These are phyloP conservation scores for Rhinoptilus africanus DNA, from an alignment of 2,113 vertebrate species.

Conservation along the genomic window DNA sequence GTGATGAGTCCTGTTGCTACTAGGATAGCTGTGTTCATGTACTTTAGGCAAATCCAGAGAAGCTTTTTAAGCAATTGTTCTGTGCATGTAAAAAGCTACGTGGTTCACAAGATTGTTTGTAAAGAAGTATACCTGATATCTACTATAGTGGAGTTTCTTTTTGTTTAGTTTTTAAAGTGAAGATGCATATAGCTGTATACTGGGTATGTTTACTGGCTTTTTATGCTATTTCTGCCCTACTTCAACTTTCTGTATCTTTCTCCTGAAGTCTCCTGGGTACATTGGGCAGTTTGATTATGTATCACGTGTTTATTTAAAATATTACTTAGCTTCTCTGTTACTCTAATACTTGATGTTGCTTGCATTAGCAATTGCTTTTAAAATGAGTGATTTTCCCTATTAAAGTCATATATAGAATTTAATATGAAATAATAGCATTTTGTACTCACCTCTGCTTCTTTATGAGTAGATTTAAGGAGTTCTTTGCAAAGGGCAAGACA, in stretches of 20 bases:
- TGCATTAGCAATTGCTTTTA: not conserved
- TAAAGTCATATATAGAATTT: not conserved
- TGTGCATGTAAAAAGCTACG: not conserved
- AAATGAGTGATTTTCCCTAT: not conserved
- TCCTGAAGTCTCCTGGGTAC: not conserved
- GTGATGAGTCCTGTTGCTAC: not conserved
- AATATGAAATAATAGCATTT: not conserved
- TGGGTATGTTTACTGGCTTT: not conserved
- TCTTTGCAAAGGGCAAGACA: not conserved
- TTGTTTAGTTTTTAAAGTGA: not conserved
- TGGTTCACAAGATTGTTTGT: not conserved
- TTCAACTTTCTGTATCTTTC: not conserved
- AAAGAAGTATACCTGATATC: not conserved
- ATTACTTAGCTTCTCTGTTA: not conserved
- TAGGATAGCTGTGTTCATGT: not conserved
- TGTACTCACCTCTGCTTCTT: not conserved
- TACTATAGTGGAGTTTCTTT: not conserved
- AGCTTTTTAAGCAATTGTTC: not conserved
- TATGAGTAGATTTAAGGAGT: not conserved
- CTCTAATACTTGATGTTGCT: not conserved
- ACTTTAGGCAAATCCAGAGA: not conserved
- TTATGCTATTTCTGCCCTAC: not conserved
- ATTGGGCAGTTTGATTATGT: not conserved
- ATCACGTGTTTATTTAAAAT: not conserved
- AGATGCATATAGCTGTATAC: not conserved